Evolutionary conservation across 2,797 vertebrate species (phyloP).

Genomic region (Eospalax fontanierii): DNA sequence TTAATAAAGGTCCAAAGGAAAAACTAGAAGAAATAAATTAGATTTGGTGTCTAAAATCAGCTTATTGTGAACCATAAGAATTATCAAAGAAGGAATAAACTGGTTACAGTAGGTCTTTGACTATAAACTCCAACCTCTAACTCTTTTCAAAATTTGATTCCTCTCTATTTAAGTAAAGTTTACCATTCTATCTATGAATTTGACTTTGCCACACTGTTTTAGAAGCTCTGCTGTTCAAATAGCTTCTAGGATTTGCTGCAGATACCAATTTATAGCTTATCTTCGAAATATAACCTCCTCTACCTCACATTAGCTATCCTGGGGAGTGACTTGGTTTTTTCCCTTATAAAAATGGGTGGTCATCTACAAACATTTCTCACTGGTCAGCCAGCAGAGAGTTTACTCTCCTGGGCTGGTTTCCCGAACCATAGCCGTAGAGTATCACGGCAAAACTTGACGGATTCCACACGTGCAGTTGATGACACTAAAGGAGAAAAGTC

Average conservation of each 20-base stretch:
- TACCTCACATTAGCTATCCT: background rate
- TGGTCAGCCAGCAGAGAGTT: background rate
- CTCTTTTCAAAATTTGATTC: background rate
- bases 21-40: background rate
- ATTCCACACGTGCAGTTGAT: background rate
- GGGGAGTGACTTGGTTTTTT: background rate
- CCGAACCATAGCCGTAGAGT: background rate
- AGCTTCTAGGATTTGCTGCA: background rate
- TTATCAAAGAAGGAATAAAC: no score
- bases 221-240: background rate
- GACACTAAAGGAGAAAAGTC: background rate
- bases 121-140: background rate
- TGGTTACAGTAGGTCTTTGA: background rate
- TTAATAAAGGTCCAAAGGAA: slow-evolving; percentile 30
- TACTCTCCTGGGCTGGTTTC: background rate
- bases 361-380: background rate
- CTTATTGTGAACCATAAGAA: background rate
- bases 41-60: slow-evolving; percentile 10
- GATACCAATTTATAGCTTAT: background rate
- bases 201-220: slow-evolving; percentile 9
- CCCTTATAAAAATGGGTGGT: background rate
- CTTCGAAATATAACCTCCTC: background rate
- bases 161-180: background rate
- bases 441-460: background rate
- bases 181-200: background rate